Conservation (phyloP, 92 coral and sea anemone genomes). For the Phenganax stokvisi region DNA sequence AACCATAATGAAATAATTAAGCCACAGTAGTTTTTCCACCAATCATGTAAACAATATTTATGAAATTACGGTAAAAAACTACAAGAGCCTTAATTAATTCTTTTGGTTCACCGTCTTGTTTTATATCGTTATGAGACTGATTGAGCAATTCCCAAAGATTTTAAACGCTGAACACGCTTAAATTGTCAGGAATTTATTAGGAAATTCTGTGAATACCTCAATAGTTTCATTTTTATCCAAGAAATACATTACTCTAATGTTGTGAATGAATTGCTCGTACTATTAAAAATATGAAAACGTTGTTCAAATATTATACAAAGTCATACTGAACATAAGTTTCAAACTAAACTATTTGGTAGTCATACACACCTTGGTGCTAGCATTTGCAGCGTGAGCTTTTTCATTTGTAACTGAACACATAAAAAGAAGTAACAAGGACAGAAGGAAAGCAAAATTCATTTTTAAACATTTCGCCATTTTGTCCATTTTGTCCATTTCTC, state of each 20-base stretch:
- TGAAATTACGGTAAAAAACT: too few species aligned
- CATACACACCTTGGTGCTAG: constrained; percentile 7
- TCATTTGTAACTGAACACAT: constrained; percentile 3
- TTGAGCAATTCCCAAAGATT: too few species aligned
- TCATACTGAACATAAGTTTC: not conserved
- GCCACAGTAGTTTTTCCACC: too few species aligned
- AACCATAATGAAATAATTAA: not conserved
- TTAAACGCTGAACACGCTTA: too few species aligned
- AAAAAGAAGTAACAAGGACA: not conserved
- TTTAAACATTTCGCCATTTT: constrained; percentile 23
- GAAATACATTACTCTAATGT: constrained; percentile 55
- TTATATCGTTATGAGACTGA: too few species aligned
- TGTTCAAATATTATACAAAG: not conserved
- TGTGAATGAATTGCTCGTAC: constrained; percentile 66
- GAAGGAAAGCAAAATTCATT: not conserved
- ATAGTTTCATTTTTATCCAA: constrained; percentile 73
- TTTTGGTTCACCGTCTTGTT: too few species aligned
- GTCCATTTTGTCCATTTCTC: not conserved
- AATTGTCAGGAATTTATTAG: too few species aligned
- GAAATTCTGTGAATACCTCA: constrained; percentile 47
- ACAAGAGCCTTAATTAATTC: too few species aligned
- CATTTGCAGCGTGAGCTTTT: constrained; percentile 1
- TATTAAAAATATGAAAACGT: constrained; percentile 17
- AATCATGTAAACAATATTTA: too few species aligned
- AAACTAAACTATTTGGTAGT: not conserved